Evolutionary conservation across 2,797 vertebrate genomes (phyloP).

Genomic region (Micromesistius poutassou): DNA sequence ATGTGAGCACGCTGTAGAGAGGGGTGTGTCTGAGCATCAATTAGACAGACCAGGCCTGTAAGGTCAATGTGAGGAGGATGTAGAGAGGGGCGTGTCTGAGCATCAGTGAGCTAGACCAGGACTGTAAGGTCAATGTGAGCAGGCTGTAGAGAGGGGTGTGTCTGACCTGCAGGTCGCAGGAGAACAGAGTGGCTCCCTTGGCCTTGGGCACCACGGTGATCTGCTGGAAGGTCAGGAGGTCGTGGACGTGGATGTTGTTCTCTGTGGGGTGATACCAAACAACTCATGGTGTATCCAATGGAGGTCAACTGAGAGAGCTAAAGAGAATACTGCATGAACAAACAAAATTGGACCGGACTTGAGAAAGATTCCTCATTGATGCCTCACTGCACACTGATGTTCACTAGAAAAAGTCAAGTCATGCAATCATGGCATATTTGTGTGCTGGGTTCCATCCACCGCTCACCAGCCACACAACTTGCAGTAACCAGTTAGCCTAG

Average conservation of each 20-base stretch:
- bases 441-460: not conserved
- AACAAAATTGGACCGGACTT: not conserved
- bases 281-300: slow-evolving; percentile 4
- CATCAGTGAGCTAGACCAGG: too few species aligned
- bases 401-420: not conserved
- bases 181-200: slow-evolving; percentile 91
- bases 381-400: not conserved
- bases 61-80: too few species aligned
- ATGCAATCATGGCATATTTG: not conserved
- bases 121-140: not conserved
- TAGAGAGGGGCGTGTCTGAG: too few species aligned
- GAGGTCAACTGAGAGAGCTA: not conserved
- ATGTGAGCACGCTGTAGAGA: too few species aligned
- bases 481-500: not conserved
- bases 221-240: slow-evolving; percentile 97
- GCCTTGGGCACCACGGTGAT: slow-evolving; percentile 93
- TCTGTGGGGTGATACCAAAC: slow-evolving; percentile 70
- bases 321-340: not conserved
- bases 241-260: slow-evolving; percentile 97
- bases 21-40: too few species aligned
- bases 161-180: slow-evolving; percentile 91
- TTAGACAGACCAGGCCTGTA: too few species aligned
- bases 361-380: not conserved
- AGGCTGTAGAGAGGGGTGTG: too few species aligned
- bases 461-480: not conserved